Evolutionary conservation across 2,888 invertebrate genomes (phyloP).

Genomic region (Scrobipalpa atriplicella): DNA sequence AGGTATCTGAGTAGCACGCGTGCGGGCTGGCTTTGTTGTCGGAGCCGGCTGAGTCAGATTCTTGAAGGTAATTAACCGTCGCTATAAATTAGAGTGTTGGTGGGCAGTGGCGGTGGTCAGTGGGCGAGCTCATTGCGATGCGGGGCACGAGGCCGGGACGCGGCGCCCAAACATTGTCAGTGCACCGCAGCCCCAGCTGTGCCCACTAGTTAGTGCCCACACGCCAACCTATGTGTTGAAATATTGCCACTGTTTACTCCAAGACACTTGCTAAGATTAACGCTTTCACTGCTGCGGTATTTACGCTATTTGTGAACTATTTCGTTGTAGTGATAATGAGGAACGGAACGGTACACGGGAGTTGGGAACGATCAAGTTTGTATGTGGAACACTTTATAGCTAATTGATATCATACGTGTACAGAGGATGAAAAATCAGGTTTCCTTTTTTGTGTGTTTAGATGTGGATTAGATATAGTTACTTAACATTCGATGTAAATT

Average conservation of each 20-base stretch:
- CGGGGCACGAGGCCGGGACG: slow-evolving; percentile 62
- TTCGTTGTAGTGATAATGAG: slow-evolving; percentile 6
- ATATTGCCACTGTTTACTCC: slow-evolving; percentile 54
- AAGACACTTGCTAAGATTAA: slow-evolving; percentile 33
- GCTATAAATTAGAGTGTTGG: slow-evolving; percentile 69
- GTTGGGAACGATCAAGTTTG: neutral
- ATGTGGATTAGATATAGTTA: no score
- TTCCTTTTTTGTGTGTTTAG: no score
- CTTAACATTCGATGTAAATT: no score
- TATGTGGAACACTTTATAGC: neutral
- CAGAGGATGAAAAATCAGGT: no score
- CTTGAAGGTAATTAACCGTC: slow-evolving; percentile 74
- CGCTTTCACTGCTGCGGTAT: slow-evolving; percentile 10
- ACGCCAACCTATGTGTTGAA: slow-evolving; percentile 62
- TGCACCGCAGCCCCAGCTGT: slow-evolving; percentile 72
- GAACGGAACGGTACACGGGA: neutral
- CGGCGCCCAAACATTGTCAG: slow-evolving; percentile 72
- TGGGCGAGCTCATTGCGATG: slow-evolving; percentile 62
- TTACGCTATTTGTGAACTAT: neutral
- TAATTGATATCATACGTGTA: neutral
- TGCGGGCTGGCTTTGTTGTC: slow-evolving; percentile 50
- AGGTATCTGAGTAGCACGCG: slow-evolving; percentile 42
- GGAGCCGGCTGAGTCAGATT: slow-evolving; percentile 61
- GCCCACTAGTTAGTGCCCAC: slow-evolving; percentile 70
- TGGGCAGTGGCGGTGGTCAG: slow-evolving; percentile 31